phyloP scores from a whole-genome alignment of 2,797 vertebrate genomes.

The Phoeniculus purpureus region DNA sequence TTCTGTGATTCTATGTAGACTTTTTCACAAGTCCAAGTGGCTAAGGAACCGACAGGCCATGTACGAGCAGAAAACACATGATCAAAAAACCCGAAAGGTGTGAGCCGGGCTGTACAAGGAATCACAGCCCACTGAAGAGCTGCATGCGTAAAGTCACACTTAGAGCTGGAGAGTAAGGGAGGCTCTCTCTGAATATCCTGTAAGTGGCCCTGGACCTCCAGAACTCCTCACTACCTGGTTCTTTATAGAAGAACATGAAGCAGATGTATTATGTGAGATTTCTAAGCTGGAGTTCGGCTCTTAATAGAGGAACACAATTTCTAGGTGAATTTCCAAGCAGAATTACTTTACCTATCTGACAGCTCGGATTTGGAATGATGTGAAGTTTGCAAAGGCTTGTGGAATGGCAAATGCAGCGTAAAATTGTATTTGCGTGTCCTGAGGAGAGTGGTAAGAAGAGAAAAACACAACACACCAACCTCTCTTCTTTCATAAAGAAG shows the following conservation, averaged over 20 bases:
- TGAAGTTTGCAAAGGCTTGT: neutral
- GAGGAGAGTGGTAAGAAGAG: neutral
- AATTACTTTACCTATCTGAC: neutral
- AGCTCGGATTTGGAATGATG: neutral
- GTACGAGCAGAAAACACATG: neutral
- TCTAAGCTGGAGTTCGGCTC: neutral
- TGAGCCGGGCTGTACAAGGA: rapidly evolving
- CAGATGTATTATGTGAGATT: neutral
- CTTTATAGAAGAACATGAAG: neutral
- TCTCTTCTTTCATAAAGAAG: neutral
- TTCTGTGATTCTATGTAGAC: neutral
- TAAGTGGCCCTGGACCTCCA: neutral
- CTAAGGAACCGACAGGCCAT: neutral
- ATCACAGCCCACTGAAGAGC: neutral
- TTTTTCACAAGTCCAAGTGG: neutral
- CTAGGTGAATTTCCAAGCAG: slow-evolving; percentile 7
- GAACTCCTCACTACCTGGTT: neutral
- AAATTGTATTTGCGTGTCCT: neutral
- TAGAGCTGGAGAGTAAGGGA: neutral
- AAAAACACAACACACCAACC: neutral
- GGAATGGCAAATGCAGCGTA: neutral
- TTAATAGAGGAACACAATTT: neutral
- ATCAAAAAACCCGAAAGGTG: neutral
- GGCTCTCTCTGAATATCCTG: neutral
- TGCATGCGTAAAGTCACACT: neutral